Evolutionary conservation across 1,140 invertebrate species (phyloP), one percentile per base, ranked within the genome.

Genomic region (Diploscapter pachys): DNA sequence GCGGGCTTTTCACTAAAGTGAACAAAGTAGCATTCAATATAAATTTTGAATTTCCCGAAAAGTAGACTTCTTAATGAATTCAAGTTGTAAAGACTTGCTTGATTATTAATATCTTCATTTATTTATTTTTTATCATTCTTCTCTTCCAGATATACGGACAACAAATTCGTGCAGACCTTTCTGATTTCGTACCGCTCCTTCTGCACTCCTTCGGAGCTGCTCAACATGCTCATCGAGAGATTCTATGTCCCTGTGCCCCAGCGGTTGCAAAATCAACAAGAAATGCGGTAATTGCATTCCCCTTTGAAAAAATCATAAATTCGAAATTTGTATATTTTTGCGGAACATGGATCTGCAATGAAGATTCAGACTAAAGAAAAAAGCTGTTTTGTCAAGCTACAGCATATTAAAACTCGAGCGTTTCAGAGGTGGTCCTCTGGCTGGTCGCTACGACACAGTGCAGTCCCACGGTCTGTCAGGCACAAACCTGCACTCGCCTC

Each of bases 141-240:
- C 9, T 62, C n/a, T 63, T 85, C 68, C 86, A 94, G 96, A 86
- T 98, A 98, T 87, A 93, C 94, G 65, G 96, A 99, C 89, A 92
- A 94, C 51, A 94, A 93, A 87, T 96, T 98, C 87, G 93, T 98
- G 62, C 90, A 93, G 75, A 98, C 95, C 71, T 99, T 99, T 89
- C 91, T 99, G 48, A 98, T 94, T 53, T 99, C 96, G 76, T 99
- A 95, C 88, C 87, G 91, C 65, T 90, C 89, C 56, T 91, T 91
- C 83, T 90, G 89, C 74, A 86, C 81, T 52, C 88, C 90, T 51
- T 82, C 84, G 81, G 92, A 96, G 83, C 89, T 99, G 53, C 88
- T 99, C 63, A 90, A 91, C 70, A 87, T 98, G 76, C 88, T 99
- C 4, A 92, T 96, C 64, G 93, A 97, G 87, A 89, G 96, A 82